phyloP scores from a whole-genome alignment of 1,140 invertebrate genomes.

The Bombus huntii region DNA sequence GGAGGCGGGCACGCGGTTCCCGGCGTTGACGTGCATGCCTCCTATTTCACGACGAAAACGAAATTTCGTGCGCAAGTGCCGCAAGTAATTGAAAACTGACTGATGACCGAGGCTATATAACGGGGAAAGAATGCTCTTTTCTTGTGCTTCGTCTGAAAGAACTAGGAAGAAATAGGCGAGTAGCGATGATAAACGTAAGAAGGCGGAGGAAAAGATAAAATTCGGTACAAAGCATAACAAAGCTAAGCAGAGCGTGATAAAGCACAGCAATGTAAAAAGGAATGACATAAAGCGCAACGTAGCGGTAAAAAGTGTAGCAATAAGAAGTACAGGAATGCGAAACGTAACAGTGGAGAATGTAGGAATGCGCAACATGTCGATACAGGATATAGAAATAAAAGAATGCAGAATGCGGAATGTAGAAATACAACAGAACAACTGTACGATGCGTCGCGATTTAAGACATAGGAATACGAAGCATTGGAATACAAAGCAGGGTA shows the following conservation, averaged over 20 bases:
- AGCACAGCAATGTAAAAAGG: background rate
- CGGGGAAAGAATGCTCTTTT: conserved; percentile 9
- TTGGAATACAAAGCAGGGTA: background rate
- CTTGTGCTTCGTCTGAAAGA: background rate
- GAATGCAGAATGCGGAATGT: background rate
- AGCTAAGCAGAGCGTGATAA: background rate
- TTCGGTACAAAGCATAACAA: background rate
- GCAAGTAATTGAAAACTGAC: conserved; percentile 52
- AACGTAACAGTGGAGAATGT: too few species aligned
- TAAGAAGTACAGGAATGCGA: background rate
- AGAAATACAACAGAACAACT: too few species aligned
- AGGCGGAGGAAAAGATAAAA: background rate
- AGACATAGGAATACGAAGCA: background rate
- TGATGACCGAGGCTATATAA: background rate
- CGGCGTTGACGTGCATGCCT: background rate
- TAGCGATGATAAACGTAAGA: background rate
- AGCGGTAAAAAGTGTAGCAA: background rate
- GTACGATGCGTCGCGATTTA: background rate
- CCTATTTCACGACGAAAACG: conserved; percentile 43
- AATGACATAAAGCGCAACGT: too few species aligned
- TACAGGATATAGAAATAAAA: too few species aligned
- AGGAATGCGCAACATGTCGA: background rate
- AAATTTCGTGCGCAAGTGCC: conserved; percentile 47
- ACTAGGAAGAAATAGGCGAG: background rate
- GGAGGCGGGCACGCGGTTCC: conserved; percentile 20